Conservation (phyloP, 2,888 invertebrate species). For the Drosophila flavopinicola region DNA sequence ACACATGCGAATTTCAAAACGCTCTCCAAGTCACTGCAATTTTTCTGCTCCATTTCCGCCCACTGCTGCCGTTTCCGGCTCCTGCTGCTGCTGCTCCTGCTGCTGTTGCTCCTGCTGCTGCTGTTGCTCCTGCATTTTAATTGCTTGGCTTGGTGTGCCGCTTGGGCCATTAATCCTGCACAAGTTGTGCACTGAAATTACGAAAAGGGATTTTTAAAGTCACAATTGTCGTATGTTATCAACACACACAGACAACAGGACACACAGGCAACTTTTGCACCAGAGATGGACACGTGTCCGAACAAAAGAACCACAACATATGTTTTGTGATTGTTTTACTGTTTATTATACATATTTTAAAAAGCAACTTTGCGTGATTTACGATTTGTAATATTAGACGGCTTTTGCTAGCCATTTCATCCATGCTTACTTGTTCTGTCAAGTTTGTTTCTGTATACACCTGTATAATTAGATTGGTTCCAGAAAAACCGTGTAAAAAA, state of each 20-base stretch:
- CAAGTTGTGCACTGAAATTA: conserved; percentile 74
- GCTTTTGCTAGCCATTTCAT: too few species aligned
- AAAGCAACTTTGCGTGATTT: too few species aligned
- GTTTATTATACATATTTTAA: too few species aligned
- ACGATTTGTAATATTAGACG: too few species aligned
- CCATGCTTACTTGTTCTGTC: too few species aligned
- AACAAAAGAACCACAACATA: too few species aligned
- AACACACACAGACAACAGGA: conserved; percentile 39
- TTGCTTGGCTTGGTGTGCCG: conserved; percentile 74
- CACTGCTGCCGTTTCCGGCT: conserved; percentile 16
- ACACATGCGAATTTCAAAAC: conserved; percentile 77
- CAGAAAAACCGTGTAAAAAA: too few species aligned
- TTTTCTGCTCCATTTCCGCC: conserved; percentile 78
- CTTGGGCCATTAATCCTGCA: conserved; percentile 78
- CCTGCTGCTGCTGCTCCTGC: conserved; percentile 9
- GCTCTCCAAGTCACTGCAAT: conserved; percentile 74
- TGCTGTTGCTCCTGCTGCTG: conserved; percentile 25
- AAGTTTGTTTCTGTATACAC: too few species aligned
- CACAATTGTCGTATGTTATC: conserved; percentile 78
- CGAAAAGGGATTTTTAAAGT: conserved; percentile 77
- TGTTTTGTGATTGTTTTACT: too few species aligned
- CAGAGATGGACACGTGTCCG: conserved; percentile 1
- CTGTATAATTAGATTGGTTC: too few species aligned
- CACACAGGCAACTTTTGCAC: conserved; percentile 11
- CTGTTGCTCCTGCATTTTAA: conserved; percentile 69